Base-by-base conservation (phyloP, 1,140 invertebrate genomes). In the Caerostris extrusa region DNA sequence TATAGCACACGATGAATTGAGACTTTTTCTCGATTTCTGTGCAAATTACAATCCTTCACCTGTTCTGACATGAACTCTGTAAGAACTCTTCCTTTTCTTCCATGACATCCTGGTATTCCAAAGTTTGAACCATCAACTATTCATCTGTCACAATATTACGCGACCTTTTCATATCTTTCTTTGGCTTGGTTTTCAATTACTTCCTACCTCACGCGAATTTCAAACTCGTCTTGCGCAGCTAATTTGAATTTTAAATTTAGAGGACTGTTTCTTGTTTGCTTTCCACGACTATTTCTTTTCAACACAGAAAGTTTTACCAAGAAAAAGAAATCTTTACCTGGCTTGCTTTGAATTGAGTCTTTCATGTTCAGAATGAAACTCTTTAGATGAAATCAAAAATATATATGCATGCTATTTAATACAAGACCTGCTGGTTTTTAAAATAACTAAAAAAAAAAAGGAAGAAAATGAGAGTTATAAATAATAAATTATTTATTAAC, bases 221-320 rank as follows among this genome's bases (percentile, higher is more conserved):
- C 61, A 64, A 64, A 64, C 61, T 64, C 61, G 61, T 12, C 12
- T 64, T 17, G 61, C 61, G 61, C 61, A 64, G 17, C 61, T 64
- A 64, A 64, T 64, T 64, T 64, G 61, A 64, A 64, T 64, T 64
- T 64, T 64, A 64, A 64, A 64, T 64, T 64, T 64, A 64, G 12
- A 64, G 61, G 61, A 64, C 5, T 64, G 61, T 14, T 64, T 64
- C 17, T 61, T 64, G 12, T 64, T 64, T 10, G 12, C 61, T 64
- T 64, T 14, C 61, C 12, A 14, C 61, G 10, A 64, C 61, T 64
- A 60, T 64, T 64, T 64, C 61, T 64, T 64, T 34, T 64, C 14
- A 64, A 64, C 61, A 64, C 14, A 14, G 61, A 8, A 64, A 64
- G 12, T 12, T 64, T 12, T 64, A 3, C 0, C 10, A 64, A 64